Evolutionary conservation across 2,888 invertebrate species (phyloP).

Genomic region (Eledone cirrhosa): DNA sequence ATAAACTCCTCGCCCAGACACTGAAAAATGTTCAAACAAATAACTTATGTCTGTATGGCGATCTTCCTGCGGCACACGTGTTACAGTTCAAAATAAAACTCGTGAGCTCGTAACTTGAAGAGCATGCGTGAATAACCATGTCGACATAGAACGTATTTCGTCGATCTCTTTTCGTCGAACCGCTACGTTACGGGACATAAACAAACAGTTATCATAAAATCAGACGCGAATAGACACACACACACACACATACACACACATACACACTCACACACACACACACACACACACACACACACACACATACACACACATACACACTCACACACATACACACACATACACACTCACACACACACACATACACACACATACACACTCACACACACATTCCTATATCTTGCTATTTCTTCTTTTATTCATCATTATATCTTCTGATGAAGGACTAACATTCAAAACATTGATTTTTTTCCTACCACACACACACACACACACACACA

Average conservation of each 20-base stretch:
- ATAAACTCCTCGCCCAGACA: too few relatives aligned
- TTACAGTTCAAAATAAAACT: background rate
- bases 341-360: background rate
- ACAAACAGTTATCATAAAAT: background rate
- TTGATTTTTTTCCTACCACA: background rate
- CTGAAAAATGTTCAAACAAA: too few relatives aligned
- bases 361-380: too few relatives aligned
- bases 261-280: background rate
- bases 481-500: background rate
- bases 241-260: background rate
- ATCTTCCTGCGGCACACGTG: too few relatives aligned
- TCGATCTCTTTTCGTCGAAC: background rate
- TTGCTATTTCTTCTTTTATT: too few relatives aligned
- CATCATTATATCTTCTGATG: too few relatives aligned
- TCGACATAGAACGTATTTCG: background rate
- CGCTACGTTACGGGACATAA: background rate
- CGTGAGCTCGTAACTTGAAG: background rate
- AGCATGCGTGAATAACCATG: background rate
- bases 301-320: background rate
- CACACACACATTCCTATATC: too few relatives aligned
- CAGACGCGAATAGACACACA: background rate
- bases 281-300: background rate
- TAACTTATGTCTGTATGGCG: too few relatives aligned
- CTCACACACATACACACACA: background rate
- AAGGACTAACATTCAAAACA: too few relatives aligned